These are phyloP conservation scores for Oreortyx pictus DNA, from an alignment of 2,797 vertebrate species.

Conservation along the genomic window DNA sequence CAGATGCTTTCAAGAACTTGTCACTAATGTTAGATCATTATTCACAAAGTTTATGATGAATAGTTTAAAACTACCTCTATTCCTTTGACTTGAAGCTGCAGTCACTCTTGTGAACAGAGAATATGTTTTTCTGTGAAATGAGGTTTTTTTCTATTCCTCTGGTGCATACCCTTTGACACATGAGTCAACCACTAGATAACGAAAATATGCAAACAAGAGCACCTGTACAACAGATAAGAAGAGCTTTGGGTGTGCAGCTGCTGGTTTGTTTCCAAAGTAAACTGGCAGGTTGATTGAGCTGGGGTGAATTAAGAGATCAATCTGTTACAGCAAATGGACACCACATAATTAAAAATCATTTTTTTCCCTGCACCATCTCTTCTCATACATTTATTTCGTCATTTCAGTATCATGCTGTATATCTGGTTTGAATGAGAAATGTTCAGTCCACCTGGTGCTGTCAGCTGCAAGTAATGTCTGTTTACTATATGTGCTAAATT, in stretches of 20 bases:
- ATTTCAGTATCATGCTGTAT: not conserved
- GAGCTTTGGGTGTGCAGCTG: not conserved
- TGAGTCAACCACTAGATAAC: not conserved
- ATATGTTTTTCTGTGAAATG: not conserved
- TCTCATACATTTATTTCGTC: not conserved
- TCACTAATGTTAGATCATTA: not conserved
- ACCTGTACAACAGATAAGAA: slow-evolving; percentile 15
- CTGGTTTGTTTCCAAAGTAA: slow-evolving; percentile 36
- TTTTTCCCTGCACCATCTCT: not conserved
- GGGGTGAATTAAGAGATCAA: slow-evolving; percentile 23
- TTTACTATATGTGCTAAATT: slow-evolving; percentile 44
- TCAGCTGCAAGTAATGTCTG: slow-evolving; percentile 10
- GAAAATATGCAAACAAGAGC: not conserved
- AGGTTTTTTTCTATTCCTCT: not conserved
- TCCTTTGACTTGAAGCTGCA: not conserved
- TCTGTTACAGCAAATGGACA: slow-evolving; percentile 42
- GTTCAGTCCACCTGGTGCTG: slow-evolving; percentile 41
- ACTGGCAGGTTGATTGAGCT: slow-evolving; percentile 32
- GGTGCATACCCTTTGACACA: not conserved
- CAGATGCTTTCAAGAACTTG: not conserved
- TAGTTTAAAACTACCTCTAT: not conserved
- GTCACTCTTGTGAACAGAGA: not conserved
- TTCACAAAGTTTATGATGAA: not conserved
- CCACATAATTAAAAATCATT: slow-evolving; percentile 9
- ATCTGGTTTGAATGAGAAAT: slow-evolving; percentile 46